A percentile compares a stretch with the other conserved stretches of the same genome.
phyloP scores from a whole-genome alignment of 2,113 vertebrate species.

The Corvus cornix region DNA sequence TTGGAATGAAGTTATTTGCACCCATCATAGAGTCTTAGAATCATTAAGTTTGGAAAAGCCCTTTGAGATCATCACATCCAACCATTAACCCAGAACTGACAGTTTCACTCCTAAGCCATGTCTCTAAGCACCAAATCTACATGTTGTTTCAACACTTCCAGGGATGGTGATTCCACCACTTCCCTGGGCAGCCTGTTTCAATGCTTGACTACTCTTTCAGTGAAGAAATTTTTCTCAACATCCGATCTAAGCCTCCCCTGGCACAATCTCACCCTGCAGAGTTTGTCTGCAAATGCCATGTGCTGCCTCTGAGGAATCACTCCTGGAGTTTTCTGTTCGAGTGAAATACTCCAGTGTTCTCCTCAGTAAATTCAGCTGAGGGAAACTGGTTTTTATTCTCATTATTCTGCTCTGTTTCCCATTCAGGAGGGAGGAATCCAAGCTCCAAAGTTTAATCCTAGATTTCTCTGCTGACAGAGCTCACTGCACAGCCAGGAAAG shows the following conservation, averaged over 20 bases:
- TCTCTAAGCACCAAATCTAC: neutral
- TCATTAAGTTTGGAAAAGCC: neutral
- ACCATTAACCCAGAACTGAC: neutral
- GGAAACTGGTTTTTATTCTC: neutral
- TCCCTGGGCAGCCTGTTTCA: neutral
- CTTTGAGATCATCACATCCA: neutral
- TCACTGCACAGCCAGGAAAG: neutral
- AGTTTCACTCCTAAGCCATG: neutral
- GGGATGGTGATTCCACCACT: neutral
- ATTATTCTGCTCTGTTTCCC: neutral
- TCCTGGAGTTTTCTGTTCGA: neutral
- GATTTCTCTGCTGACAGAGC: neutral
- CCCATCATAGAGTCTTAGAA: neutral
- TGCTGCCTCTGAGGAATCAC: neutral
- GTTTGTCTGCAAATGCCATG: constrained; percentile 3
- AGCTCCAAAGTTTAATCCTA: neutral
- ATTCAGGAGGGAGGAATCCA: neutral
- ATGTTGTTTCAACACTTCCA: neutral
- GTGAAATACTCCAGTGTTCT: neutral
- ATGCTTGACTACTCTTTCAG: neutral
- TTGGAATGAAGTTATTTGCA: neutral
- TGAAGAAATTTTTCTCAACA: neutral
- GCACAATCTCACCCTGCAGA: neutral
- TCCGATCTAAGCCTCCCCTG: neutral
- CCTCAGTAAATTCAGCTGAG: neutral